Evolutionary conservation across 2,888 invertebrate genomes (phyloP), one percentile per base, ranked within the genome.

Genomic region (Endomychus coccineus): DNA sequence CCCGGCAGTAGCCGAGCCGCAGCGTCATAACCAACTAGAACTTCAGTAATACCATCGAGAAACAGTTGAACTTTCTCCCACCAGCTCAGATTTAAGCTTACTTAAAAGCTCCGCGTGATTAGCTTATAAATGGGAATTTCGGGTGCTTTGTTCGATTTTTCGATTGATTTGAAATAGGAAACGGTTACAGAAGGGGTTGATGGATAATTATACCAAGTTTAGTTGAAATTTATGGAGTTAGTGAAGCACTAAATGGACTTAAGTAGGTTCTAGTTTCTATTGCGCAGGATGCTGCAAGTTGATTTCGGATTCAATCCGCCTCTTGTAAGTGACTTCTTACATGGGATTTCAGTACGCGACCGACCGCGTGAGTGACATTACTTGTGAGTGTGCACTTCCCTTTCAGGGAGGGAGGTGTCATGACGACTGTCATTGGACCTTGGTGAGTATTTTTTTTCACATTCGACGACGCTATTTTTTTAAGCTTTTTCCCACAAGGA

Each of bases 331-430:
- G 51, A 58, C 54, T 58, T 58, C 46, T 52, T 44, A 45, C 31
- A 49, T 52, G 52, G 56, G 61, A 56, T 58, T 58, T 65, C 62
- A 67, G 67, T 67, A 56, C 64, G 64, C 64, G 61, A 62, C 57
- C 55, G 55, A 58, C 48, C 62, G 65, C 64, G 64, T 62, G 61
- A 59, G 59, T 57, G 52, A 43, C 50, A 52, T 55, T 54, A 58
- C 58, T 58, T 54, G 52, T 53, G 54, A 49, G 51, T 56, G 58
- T 57, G 57, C 48, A 48, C 51, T 52, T 56, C 55, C 60, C 63
- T 60, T 40, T 45, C n/a, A 54, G 61, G 62, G 59, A 57, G 44
- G 52, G 52, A 49, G 59, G 58, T 58, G 59, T 54, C 46, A 65
- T 65, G 65, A 55, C 57, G 58, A 61, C 55, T 58, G 62, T n/a